These are phyloP conservation scores for Coboldia fuscipes DNA, from an alignment of 1,140 invertebrate species.

Conservation along the genomic window DNA sequence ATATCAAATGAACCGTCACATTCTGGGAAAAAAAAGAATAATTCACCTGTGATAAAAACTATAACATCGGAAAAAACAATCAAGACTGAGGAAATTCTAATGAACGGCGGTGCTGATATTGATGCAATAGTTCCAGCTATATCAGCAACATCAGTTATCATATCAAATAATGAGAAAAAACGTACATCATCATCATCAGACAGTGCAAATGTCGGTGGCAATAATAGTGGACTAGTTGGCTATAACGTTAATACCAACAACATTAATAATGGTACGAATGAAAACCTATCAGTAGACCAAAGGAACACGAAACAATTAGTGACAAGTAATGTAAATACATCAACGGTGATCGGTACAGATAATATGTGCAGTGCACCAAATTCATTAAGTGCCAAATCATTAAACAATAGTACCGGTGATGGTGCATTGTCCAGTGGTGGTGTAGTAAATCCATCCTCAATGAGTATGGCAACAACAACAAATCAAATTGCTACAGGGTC, in stretches of 20 bases:
- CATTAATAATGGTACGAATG: background rate
- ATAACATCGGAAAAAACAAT: constrained; percentile 6
- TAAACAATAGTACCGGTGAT: too few species aligned
- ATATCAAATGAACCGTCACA: background rate
- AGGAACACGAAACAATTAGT: background rate
- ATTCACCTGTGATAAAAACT: constrained; percentile 2
- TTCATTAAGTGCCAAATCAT: too few species aligned
- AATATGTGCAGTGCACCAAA: too few species aligned
- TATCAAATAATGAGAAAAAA: background rate
- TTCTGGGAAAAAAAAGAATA: background rate
- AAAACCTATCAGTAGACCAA: background rate
- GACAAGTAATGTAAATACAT: too few species aligned
- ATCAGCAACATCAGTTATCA: constrained; percentile 4
- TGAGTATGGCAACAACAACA: too few species aligned
- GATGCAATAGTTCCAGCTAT: constrained; percentile 8
- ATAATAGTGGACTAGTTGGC: background rate
- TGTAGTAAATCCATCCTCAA: too few species aligned
- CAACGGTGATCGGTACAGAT: too few species aligned
- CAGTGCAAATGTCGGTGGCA: background rate
- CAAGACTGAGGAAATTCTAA: constrained; percentile 8
- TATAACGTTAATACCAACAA: too few species aligned
- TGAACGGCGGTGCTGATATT: background rate
- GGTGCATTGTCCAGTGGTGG: too few species aligned
- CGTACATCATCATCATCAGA: too few species aligned
- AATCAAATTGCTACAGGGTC: too few species aligned